Base-by-base conservation (phyloP, 2,797 vertebrate genomes). In the Crenuchus spilurus region DNA sequence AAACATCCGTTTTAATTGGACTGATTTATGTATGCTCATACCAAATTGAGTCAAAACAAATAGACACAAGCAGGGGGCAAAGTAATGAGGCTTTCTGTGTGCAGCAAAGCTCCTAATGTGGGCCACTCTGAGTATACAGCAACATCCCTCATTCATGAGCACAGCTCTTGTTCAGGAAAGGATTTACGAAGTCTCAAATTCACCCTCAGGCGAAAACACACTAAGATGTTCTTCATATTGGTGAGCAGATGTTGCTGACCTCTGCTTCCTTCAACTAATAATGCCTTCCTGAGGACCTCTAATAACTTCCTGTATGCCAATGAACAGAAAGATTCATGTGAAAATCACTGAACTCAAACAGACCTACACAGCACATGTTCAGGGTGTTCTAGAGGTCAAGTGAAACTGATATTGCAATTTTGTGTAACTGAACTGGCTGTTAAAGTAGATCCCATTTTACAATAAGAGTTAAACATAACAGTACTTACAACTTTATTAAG, bases 31-130 rank as follows among this genome's bases (percentile, higher is more conserved):
- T 39, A 71, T 77, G 55, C 57, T 76, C 65, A 33, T 68, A 77
- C 41, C 66, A 74, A 63, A 31, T 10, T 35, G 67, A n/a, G 78
- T 71, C 57, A 33, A 14, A 33, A 70, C 37, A 22, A 20, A 52
- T 84, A 87, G 86, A 74, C 72, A 80, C 72, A 81, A 86, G 78
- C 74, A 87, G 78, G 73, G 52, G 55, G 65, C 62, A 58, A 39
- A 72, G 65, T 79, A 70, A 78, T 49, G 69, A 72, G 77, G 69
- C 51, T 82, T 84, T 65, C 62, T 77, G 58, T 73, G 64, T 76
- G 72, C 14, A 67, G 64, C 48, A 54, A 81, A 82, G 80, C 79
- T 85, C 85, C 83, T 76, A 72, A 80, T 80, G 76, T 28, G 31
- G 81, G 81, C 55, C 69, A 35, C 62, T 54, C 16, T 30, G 26